Percentiles rank a stretch among this genome's conserved stretches.
These are phyloP conservation scores for Sebastes steindachneri DNA, from an alignment of 2,797 vertebrate genomes.

Conservation along the genomic window DNA sequence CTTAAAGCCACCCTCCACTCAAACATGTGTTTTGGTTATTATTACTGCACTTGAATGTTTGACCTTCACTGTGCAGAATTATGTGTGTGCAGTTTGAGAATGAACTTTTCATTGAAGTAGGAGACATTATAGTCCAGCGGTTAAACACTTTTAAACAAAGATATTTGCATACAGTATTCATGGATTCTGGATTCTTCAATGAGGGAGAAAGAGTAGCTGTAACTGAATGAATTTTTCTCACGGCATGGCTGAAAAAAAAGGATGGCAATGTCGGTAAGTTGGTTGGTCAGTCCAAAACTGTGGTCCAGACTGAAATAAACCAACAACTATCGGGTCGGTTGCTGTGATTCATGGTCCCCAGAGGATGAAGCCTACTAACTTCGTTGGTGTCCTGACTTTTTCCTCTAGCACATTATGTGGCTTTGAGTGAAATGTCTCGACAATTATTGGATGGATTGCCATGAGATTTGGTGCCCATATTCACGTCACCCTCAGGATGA, in stretches of 20 bases:
- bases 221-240: not conserved
- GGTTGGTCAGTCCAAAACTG: not conserved
- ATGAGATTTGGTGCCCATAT: not conserved
- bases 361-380: not conserved
- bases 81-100: not conserved
- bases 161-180: not conserved
- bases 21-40: slow-evolving; percentile 1
- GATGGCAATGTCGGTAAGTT: not conserved
- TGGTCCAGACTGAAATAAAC: not conserved
- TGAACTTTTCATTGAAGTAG: not conserved
- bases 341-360: not conserved
- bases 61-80: not conserved
- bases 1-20: not conserved
- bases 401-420: not conserved
- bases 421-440: not conserved
- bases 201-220: not conserved
- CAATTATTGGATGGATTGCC: not conserved
- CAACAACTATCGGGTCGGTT: not conserved
- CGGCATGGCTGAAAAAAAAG: not conserved
- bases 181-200: not conserved
- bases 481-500: not conserved
- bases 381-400: not conserved
- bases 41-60: slow-evolving; percentile 1
- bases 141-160: not conserved
- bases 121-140: not conserved